These are phyloP conservation scores for Blennius ocellaris DNA, from an alignment of 2,113 vertebrate species.

Conservation along the genomic window DNA sequence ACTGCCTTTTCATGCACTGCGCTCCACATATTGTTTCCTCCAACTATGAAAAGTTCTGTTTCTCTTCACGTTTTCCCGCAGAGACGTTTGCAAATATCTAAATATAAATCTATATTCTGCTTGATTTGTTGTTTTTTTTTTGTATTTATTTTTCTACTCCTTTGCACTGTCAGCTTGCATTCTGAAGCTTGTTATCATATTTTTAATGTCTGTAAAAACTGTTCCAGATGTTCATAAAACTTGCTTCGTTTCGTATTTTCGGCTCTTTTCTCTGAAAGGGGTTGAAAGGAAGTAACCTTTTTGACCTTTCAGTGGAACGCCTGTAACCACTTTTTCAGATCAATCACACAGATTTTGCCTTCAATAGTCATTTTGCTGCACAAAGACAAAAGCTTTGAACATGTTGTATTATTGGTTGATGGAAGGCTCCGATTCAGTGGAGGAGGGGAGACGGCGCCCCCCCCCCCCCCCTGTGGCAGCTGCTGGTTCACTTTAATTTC, in stretches of 20 bases:
- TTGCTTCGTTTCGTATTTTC: slow-evolving; percentile 25
- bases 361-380: not conserved
- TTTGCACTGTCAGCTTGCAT: slow-evolving; percentile 44
- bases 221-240: slow-evolving; percentile 18
- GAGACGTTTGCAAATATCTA: slow-evolving; percentile 15
- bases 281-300: slow-evolving; percentile 7
- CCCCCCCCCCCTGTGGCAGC: no score
- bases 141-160: slow-evolving; percentile 71
- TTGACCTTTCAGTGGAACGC: slow-evolving; percentile 16
- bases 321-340: slow-evolving; percentile 14
- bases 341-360: not conserved
- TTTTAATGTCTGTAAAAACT: slow-evolving; percentile 38
- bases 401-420: slow-evolving; percentile 11
- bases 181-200: slow-evolving; percentile 29
- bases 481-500: no score
- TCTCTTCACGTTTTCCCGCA: slow-evolving; percentile 23
- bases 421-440: not conserved
- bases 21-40: slow-evolving; percentile 1
- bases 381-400: not conserved
- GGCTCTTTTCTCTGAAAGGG: not conserved
- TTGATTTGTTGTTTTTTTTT: slow-evolving; percentile 54
- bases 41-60: not conserved
- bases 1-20: slow-evolving; percentile 14
- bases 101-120: slow-evolving; percentile 41
- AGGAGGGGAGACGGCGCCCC: not conserved